phyloP scores from a whole-genome alignment of 37 sponge, comb jelly and placozoan genomes.

The Crambe crambe region DNA sequence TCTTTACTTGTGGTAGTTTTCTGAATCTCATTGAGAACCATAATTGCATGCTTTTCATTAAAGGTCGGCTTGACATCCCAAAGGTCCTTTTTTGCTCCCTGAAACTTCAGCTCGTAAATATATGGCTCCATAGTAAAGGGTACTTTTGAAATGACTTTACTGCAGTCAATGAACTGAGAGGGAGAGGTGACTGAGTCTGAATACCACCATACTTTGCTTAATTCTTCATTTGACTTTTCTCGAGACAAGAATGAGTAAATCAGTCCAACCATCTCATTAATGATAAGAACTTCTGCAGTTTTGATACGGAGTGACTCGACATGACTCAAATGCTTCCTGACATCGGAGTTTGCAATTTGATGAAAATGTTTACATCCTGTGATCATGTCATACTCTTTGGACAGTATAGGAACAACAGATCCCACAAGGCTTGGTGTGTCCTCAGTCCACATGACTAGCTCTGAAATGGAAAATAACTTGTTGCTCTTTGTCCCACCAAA shows the following conservation, averaged over 20 bases:
- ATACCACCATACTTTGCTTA: neutral
- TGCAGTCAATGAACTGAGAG: neutral
- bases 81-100: neutral
- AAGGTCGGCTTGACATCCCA: neutral
- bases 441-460: neutral
- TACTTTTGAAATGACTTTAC: neutral
- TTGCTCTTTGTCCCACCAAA: neutral
- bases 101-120: neutral
- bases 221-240: neutral
- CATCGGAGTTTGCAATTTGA: too few relatives aligned
- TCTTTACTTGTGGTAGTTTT: neutral
- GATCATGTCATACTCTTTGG: neutral
- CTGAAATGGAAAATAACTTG: neutral
- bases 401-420: neutral
- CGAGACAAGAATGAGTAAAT: neutral
- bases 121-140: conserved; percentile 8
- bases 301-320: neutral
- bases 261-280: neutral
- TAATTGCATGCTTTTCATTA: too few relatives aligned
- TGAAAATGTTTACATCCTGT: too few relatives aligned
- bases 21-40: too few relatives aligned
- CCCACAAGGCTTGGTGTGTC: neutral
- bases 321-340: neutral
- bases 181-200: too few relatives aligned
- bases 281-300: neutral